Percentiles rank a stretch among this genome's conserved stretches.
Evolutionary conservation across 2,888 invertebrate species (phyloP).

Genomic region (Liposcelis brunnea): DNA sequence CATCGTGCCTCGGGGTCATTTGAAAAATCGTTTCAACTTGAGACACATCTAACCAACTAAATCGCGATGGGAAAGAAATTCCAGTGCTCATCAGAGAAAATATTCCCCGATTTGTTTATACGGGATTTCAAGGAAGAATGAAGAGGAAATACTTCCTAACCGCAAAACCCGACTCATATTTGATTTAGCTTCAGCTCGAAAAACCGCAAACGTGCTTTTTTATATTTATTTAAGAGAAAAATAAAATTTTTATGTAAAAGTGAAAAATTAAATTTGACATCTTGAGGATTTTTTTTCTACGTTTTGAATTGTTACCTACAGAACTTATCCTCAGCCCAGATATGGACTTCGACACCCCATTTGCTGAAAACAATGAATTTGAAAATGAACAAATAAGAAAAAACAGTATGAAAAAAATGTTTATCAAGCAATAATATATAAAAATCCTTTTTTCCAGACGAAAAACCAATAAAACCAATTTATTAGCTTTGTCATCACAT

Average conservation of each 20-base stretch:
- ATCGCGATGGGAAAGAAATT: neutral
- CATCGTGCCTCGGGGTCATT: too few relatives aligned
- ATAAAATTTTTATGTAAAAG: constrained; percentile 2
- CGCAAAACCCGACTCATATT: too few relatives aligned
- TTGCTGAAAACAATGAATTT: constrained; percentile 32
- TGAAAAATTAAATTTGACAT: neutral
- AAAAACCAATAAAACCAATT: too few relatives aligned
- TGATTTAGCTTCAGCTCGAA: neutral
- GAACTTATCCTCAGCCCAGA: constrained; percentile 32
- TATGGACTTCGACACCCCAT: constrained; percentile 33
- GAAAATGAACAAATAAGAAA: constrained; percentile 12
- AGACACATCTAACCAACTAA: too few relatives aligned
- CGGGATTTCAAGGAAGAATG: too few relatives aligned
- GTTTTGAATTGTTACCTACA: constrained; percentile 28
- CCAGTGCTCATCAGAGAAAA: constrained; percentile 12
- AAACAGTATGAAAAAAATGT: constrained; percentile 17
- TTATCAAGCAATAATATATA: constrained; percentile 16
- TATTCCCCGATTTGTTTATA: constrained; percentile 6
- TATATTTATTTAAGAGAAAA: neutral
- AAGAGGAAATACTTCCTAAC: too few relatives aligned
- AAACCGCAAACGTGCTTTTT: neutral
- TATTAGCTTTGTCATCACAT: too few relatives aligned
- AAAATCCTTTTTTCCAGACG: constrained; percentile 22
- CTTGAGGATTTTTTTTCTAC: too few relatives aligned
- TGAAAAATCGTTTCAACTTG: too few relatives aligned